Evolutionary conservation across 2,113 vertebrate species (phyloP), one percentile per base, ranked within the genome.

Genomic region (Otolemur garnettii): DNA sequence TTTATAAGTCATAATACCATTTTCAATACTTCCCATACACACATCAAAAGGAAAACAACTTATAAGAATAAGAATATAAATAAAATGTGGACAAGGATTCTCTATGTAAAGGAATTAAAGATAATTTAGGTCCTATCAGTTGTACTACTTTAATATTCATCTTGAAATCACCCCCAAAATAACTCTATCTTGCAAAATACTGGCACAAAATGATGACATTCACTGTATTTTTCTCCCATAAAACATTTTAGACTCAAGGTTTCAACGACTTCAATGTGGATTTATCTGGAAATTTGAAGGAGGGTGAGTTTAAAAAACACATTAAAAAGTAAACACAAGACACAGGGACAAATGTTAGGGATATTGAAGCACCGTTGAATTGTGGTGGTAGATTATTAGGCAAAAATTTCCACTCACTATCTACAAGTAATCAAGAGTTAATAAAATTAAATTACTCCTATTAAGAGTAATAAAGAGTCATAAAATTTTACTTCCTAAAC

Each of bases 401-500:
- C 53, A 75, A 33, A 88, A 88, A 66, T 50, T 83, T 75, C 50
- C 8, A 79, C 21, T 94, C 45, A 33, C n/a, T 83, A 62, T 74
- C 7, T 26, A 35, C 35, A 19, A 69, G 19, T 35, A 69, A 35
- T n/a, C 33, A 69, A 87, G 9, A 87, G 9, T 72, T 89, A 68
- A 26, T n/a, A n/a, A n/a, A n/a, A n/a, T n/a, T n/a, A n/a, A n/a
- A n/a, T n/a, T n/a, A n/a, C n/a, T n/a, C n/a, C 69, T 62, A 33
- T 77, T 71, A 92, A 74, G 28, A 77, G 55, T 92, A 95, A 87
- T 35, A 24, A 92, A 74, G 28, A 77, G 55, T 92, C 94, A 87
- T 35, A 24, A 72, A 53, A 57, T 38, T 80, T 94, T 92, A 77
- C 24, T 94, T 92, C 59, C n/a, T 69, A n/a, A 33, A 79, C 8